These are phyloP conservation scores for Orchesellides sinensis DNA, from an alignment of 2,888 invertebrate genomes.

Conservation along the genomic window DNA sequence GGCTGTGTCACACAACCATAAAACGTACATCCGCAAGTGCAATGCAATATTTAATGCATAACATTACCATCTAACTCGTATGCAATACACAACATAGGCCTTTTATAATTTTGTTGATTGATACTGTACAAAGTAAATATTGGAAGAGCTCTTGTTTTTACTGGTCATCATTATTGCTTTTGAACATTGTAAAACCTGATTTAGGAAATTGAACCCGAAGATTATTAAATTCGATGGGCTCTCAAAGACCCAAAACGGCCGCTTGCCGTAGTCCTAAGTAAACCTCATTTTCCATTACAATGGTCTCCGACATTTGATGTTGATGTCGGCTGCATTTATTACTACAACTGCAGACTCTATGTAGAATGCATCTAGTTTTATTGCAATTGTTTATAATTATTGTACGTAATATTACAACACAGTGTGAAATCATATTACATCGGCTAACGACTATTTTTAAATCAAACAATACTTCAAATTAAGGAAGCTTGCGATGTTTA, in stretches of 20 bases:
- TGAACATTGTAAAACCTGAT: conserved; percentile 26
- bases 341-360: no score
- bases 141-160: conserved; percentile 38
- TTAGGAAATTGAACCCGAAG: conserved; percentile 21
- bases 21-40: conserved; percentile 6
- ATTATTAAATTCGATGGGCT: conserved; percentile 40
- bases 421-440: no score
- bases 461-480: no score
- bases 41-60: neutral
- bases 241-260: neutral
- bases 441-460: no score
- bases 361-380: no score
- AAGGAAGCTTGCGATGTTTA: no score
- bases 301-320: no score
- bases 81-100: neutral
- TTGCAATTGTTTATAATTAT: no score
- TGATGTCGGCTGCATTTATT: no score
- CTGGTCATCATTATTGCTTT: neutral
- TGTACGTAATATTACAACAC: no score
- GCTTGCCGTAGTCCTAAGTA: conserved; percentile 36
- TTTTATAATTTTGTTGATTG: conserved; percentile 43
- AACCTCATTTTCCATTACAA: conserved; percentile 10
- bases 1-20: conserved; percentile 21
- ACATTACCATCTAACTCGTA: neutral
- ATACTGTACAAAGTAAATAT: conserved; percentile 49